These are phyloP conservation scores for Grantiella picta DNA, from an alignment of 2,113 vertebrate species.

Conservation along the genomic window DNA sequence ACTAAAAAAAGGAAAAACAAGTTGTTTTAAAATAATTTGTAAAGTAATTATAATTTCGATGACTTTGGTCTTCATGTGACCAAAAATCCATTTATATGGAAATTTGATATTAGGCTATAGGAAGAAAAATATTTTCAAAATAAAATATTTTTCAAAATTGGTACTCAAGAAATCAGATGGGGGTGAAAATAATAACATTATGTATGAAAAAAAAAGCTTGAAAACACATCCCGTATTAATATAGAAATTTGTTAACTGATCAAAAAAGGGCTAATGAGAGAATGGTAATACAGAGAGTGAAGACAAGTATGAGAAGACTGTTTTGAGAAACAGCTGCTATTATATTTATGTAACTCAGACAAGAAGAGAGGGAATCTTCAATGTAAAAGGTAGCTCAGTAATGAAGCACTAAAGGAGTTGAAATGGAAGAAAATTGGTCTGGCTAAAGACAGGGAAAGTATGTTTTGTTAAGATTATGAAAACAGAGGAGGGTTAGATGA, in stretches of 20 bases:
- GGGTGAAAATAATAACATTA: neutral
- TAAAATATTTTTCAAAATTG: neutral
- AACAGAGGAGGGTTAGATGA: neutral
- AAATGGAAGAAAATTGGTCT: neutral
- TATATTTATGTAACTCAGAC: neutral
- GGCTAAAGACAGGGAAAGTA: neutral
- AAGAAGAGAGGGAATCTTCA: neutral
- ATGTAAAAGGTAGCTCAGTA: neutral
- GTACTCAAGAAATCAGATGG: neutral
- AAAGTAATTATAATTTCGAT: neutral
- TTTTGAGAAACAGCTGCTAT: neutral
- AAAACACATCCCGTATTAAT: neutral
- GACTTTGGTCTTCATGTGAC: neutral
- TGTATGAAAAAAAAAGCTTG: neutral
- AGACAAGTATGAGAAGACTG: neutral
- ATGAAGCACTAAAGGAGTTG: neutral
- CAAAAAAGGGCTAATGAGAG: neutral
- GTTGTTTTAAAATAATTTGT: neutral
- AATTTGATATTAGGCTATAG: neutral
- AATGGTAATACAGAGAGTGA: neutral
- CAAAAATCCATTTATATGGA: neutral
- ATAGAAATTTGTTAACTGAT: neutral
- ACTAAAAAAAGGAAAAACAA: neutral
- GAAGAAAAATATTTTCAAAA: neutral
- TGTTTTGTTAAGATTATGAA: neutral